Conservation (phyloP, 2,888 invertebrate genomes). For the Salpingus planirostris region DNA sequence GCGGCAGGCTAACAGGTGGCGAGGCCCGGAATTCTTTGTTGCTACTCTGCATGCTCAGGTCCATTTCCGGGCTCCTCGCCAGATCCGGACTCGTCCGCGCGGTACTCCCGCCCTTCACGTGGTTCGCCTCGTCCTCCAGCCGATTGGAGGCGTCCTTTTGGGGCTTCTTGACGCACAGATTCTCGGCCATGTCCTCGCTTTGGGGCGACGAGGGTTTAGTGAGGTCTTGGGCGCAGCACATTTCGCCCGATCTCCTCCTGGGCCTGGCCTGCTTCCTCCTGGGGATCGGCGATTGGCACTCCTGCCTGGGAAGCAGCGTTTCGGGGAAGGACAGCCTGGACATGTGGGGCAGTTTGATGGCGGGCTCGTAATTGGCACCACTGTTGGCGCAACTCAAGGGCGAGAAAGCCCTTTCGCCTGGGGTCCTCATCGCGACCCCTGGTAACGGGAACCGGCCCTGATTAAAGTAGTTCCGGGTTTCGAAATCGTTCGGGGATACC, state of each 20-base stretch:
- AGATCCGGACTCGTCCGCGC: slow-evolving; percentile 20
- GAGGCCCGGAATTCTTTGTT: slow-evolving; percentile 40
- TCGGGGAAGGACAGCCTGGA: slow-evolving; percentile 41
- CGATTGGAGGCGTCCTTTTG: slow-evolving; percentile 30
- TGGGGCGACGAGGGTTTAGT: slow-evolving; percentile 32
- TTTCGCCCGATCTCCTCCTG: slow-evolving; percentile 72
- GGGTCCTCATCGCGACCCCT: slow-evolving; percentile 22
- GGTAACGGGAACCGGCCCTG: slow-evolving; percentile 10
- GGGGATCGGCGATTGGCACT: slow-evolving; percentile 72
- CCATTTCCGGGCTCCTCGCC: slow-evolving; percentile 34
- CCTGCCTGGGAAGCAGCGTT: slow-evolving; percentile 33
- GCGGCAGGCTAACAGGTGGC: slow-evolving; percentile 44
- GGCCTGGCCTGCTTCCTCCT: slow-evolving; percentile 81
- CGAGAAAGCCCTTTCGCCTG: slow-evolving; percentile 28
- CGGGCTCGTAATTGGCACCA: slow-evolving; percentile 43
- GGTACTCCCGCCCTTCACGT: slow-evolving; percentile 1
- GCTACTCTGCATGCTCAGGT: slow-evolving; percentile 30
- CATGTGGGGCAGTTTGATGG: slow-evolving; percentile 43
- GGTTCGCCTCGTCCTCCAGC: slow-evolving; percentile 20
- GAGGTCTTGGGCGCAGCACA: slow-evolving; percentile 54
- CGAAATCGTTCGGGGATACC: slow-evolving; percentile 40
- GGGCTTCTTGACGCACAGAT: slow-evolving; percentile 53
- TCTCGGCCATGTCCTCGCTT: slow-evolving; percentile 41
- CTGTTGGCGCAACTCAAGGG: too few relatives aligned
- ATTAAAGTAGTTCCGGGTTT: slow-evolving; percentile 27